Conservation (phyloP, 1,140 invertebrate species). For the Telenomus remus region DNA sequence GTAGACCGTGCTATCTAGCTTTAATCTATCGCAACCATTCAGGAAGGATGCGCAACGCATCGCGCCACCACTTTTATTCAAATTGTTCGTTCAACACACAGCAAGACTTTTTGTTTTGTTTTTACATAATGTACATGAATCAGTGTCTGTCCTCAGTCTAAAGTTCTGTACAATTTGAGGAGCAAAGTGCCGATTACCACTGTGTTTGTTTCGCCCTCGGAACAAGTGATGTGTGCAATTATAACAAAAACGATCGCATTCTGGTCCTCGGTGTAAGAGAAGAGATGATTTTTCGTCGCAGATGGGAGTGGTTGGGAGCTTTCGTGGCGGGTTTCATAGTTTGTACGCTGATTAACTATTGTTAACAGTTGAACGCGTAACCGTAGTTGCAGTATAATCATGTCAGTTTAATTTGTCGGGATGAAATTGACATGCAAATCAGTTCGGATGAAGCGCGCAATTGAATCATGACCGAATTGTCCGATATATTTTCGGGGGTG, state of each 20-base stretch:
- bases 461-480: slow-evolving; percentile 9
- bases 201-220: slow-evolving; percentile 4
- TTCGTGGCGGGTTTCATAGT: slow-evolving; percentile 2
- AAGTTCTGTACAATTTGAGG: slow-evolving; percentile 39
- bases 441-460: slow-evolving; percentile 9
- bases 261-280: too few species aligned
- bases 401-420: slow-evolving; percentile 20
- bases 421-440: slow-evolving; percentile 25
- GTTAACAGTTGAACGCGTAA: slow-evolving; percentile 1
- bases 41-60: slow-evolving; percentile 19
- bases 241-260: too few species aligned
- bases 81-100: slow-evolving; percentile 11
- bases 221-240: slow-evolving; percentile 13
- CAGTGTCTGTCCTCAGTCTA: slow-evolving; percentile 44
- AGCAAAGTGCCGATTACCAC: slow-evolving; percentile 21
- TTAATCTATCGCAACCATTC: slow-evolving; percentile 36
- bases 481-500: too few species aligned
- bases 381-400: slow-evolving; percentile 9
- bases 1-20: slow-evolving; percentile 32
- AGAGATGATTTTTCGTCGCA: too few species aligned
- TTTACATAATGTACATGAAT: slow-evolving; percentile 50
- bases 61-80: slow-evolving; percentile 12
- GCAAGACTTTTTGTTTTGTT: slow-evolving; percentile 24
- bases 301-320: too few species aligned
- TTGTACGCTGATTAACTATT: slow-evolving; percentile 6